Conservation (phyloP, 2,797 vertebrate genomes). For the Paguma larvata region DNA sequence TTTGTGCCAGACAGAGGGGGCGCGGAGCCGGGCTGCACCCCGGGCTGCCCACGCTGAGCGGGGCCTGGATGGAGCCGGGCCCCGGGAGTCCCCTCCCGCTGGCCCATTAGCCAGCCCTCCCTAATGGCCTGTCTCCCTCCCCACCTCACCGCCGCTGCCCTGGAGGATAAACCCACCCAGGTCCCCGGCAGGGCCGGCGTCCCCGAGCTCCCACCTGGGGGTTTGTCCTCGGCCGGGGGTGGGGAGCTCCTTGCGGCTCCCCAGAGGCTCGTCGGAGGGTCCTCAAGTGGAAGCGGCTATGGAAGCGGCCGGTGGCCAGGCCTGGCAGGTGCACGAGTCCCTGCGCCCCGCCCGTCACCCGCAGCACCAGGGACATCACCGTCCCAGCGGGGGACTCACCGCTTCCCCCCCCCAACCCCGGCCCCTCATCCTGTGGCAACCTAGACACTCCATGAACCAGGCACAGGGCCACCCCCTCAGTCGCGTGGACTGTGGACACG, state of each 20-base stretch:
- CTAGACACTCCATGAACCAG: not conserved
- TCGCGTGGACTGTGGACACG: rapidly evolving
- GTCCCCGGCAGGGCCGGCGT: not conserved
- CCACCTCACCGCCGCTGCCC: not conserved
- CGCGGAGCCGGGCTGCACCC: not conserved
- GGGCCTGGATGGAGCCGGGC: not conserved
- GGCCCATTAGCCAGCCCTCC: not conserved
- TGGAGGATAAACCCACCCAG: too few relatives aligned
- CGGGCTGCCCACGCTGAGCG: not conserved
- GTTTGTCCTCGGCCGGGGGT: not conserved
- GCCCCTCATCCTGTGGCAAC: not conserved
- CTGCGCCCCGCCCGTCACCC: not conserved
- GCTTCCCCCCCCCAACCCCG: not conserved
- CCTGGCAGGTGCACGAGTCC: not conserved
- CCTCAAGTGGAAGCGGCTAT: not conserved
- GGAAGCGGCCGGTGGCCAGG: not conserved
- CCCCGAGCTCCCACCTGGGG: rapidly evolving
- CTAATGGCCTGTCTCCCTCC: rapidly evolving
- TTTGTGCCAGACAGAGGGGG: not conserved
- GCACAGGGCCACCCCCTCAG: not conserved
- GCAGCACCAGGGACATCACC: rapidly evolving
- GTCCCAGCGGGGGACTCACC: rapidly evolving
- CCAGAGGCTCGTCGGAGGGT: not conserved
- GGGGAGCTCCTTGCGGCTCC: not conserved
- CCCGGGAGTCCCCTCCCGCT: not conserved